Percentiles rank a stretch among this genome's conserved stretches.
Conservation (phyloP, 2,797 vertebrate genomes). For the Petrocephalus sullivani region DNA sequence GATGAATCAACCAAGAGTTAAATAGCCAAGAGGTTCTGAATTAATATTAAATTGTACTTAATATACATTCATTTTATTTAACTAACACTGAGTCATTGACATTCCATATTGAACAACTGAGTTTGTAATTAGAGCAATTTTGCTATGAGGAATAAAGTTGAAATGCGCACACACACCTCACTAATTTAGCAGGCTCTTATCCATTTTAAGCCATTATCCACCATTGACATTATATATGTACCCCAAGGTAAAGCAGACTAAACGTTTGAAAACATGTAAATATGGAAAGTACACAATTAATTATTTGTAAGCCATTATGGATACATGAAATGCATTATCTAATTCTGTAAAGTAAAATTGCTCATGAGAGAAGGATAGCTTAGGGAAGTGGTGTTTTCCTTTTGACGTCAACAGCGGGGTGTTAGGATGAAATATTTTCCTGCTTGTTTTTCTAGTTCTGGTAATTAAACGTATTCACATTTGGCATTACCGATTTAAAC, state of each 20-base stretch:
- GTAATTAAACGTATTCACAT: not conserved
- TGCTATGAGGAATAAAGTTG: not conserved
- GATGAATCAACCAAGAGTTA: not conserved
- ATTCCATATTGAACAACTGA: not conserved
- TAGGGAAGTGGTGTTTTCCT: not conserved
- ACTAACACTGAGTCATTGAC: conserved; percentile 9
- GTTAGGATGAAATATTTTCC: not conserved
- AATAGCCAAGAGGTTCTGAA: conserved; percentile 6
- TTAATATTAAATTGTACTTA: conserved; percentile 6
- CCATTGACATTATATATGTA: conserved; percentile 5
- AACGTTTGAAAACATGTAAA: not conserved
- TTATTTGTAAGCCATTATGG: not conserved
- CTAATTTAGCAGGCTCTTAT: conserved; percentile 5
- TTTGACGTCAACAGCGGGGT: not conserved
- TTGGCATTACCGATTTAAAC: not conserved
- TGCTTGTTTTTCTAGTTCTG: not conserved
- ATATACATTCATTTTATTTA: not conserved
- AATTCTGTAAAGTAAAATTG: not conserved
- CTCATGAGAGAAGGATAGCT: not conserved
- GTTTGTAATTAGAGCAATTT: not conserved
- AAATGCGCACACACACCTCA: not conserved
- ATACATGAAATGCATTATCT: not conserved
- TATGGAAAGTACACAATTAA: not conserved
- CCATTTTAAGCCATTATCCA: conserved; percentile 11
- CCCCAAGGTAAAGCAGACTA: not conserved